Conservation (phyloP, 2,888 invertebrate genomes). For the Caenorhabditis macrosperma region DNA sequence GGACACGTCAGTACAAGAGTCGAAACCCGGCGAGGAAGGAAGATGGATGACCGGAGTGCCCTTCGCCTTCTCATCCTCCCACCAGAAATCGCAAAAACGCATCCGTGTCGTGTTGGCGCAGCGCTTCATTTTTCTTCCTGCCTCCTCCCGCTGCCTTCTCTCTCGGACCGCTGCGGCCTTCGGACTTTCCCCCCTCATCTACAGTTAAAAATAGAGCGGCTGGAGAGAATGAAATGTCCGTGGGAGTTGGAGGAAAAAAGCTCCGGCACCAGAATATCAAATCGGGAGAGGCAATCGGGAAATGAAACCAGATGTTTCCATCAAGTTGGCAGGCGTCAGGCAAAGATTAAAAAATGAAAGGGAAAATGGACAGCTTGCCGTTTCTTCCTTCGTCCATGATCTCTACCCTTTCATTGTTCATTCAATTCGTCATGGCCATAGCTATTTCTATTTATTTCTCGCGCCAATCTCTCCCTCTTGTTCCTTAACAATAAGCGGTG, state of each 20-base stretch:
- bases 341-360: neutral
- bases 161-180: neutral
- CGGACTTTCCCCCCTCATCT: neutral
- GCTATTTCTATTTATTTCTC: neutral
- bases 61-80: neutral
- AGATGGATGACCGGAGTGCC: conserved; percentile 2
- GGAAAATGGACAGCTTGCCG: neutral
- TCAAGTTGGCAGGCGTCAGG: neutral
- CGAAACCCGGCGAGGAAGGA: neutral
- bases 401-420: neutral
- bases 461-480: neutral
- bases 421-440: neutral
- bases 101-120: neutral
- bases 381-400: neutral
- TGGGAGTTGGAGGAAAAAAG: neutral
- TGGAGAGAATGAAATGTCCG: neutral
- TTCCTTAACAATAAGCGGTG: conserved; percentile 25
- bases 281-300: neutral
- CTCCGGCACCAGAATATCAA: neutral
- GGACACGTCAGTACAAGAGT: conserved; percentile 1
- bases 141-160: neutral
- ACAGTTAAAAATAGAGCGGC: conserved; percentile 21
- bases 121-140: neutral
- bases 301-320: neutral
- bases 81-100: conserved; percentile 7